These are phyloP conservation scores for Liparis tanakae DNA, from an alignment of 2,797 vertebrate genomes.

Conservation along the genomic window DNA sequence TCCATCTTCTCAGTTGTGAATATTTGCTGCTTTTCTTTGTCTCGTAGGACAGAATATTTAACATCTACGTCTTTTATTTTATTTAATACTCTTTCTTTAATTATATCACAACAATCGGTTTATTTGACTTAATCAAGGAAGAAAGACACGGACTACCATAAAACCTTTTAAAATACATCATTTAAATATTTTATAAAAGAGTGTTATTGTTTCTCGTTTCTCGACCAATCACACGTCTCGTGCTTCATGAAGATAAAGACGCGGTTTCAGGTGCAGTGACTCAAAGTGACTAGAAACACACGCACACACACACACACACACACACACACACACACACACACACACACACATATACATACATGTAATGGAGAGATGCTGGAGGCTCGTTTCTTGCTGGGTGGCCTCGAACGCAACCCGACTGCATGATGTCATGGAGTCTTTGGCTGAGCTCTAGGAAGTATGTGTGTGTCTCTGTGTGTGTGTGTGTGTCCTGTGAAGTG, in stretches of 20 bases:
- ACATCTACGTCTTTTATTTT: too few species aligned
- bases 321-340: background rate
- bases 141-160: too few species aligned
- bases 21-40: too few species aligned
- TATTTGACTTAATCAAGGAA: too few species aligned
- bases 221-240: too few species aligned
- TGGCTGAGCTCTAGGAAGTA: slow-evolving; percentile 19
- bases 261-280: background rate
- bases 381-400: slow-evolving; percentile 25
- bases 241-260: background rate
- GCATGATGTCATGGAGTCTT: slow-evolving; percentile 44
- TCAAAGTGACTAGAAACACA: background rate
- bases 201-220: too few species aligned
- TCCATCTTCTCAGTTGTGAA: too few species aligned
- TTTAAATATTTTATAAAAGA: too few species aligned
- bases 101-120: too few species aligned
- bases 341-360: background rate
- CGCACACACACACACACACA: background rate
- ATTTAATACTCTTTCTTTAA: too few species aligned
- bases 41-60: too few species aligned
- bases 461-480: slow-evolving; percentile 14
- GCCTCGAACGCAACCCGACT: slow-evolving; percentile 32
- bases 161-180: too few species aligned
- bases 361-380: background rate
- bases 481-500: slow-evolving; percentile 2